Evolutionary conservation across 2,113 vertebrate genomes (phyloP), one percentile per base, ranked within the genome.

Genomic region (Capreolus pygargus): DNA sequence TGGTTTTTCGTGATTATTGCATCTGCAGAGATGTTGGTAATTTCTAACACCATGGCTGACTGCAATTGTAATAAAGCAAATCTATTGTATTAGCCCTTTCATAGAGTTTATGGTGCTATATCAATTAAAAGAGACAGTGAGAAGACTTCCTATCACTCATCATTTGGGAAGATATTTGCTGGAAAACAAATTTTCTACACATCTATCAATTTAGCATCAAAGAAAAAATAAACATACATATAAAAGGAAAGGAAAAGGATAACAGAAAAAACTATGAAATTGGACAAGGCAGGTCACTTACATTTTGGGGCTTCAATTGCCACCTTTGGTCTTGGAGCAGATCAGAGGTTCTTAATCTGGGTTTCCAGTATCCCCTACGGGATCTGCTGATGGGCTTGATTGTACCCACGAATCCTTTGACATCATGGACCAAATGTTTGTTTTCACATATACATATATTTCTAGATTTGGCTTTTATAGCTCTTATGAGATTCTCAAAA

Each of bases 161-260:
- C 91, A 30, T 78, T 64, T 95, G 64, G 54, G 95, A 64, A 52
- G 2, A 96, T 52, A 94, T 33, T 78, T 98, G 79, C 45, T 97
- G 76, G 58, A 96, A 97, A 96, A 79, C 0, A 36, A 91, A 95
- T 33, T 85, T 81, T 28, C 95, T 97, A 78, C 87, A 97, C 6
- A 88, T 25, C 45, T 94, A 45, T 21, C 45, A 97, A 19, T 36
- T 98, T 84, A 92, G 64, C 67, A 96, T 97, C 86, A 95, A 98
- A 98, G 58, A 30, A 96, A 57, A 97, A 94, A 97, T 2, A 30
- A 81, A 87, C n/a, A 28, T 91, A 12, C 52, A 96, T 95, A 89
- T 57, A 60, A 79, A 86, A 88, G 47, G 15, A 88, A 64, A 86
- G 27, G 6, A 33, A 47, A 17, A 25, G 2, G 21, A 78, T 36